phyloP scores from a whole-genome alignment of 2,113 vertebrate species.

The Agapornis roseicollis region DNA sequence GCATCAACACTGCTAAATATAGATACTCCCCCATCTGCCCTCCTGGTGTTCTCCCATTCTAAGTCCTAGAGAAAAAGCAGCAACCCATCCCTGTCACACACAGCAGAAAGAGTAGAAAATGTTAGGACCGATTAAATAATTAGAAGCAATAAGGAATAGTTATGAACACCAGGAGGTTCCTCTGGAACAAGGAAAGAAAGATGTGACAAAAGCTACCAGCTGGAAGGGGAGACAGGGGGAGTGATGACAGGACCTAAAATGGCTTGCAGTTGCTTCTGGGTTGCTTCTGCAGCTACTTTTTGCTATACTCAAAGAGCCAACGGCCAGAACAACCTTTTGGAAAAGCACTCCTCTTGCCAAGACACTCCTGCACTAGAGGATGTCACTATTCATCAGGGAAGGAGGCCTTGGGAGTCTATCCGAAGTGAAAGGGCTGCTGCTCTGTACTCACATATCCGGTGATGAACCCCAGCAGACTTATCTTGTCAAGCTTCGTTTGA shows the following conservation, averaged over 20 bases:
- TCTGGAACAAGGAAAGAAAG: neutral
- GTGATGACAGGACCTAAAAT: conserved; percentile 56
- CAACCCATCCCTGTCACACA: neutral
- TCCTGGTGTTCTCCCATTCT: accelerated
- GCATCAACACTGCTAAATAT: neutral
- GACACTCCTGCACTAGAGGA: accelerated
- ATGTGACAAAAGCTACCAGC: conserved; percentile 24
- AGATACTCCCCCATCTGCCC: neutral
- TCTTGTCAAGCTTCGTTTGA: neutral
- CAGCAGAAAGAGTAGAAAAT: neutral
- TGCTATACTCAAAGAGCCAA: conserved; percentile 30
- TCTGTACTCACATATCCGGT: neutral
- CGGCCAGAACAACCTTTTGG: neutral
- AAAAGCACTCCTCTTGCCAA: neutral
- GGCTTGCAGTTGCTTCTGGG: conserved; percentile 43
- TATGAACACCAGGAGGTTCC: neutral
- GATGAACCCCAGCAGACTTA: neutral
- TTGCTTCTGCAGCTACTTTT: conserved; percentile 15
- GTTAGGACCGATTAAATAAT: neutral
- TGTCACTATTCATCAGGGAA: neutral
- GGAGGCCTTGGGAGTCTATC: neutral
- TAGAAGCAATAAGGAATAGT: neutral
- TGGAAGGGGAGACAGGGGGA: neutral
- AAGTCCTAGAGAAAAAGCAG: neutral
- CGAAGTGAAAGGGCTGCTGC: neutral